Evolutionary conservation across 2,797 vertebrate species (phyloP), one percentile per base, ranked within the genome.

Genomic region (Perodicticus potto): DNA sequence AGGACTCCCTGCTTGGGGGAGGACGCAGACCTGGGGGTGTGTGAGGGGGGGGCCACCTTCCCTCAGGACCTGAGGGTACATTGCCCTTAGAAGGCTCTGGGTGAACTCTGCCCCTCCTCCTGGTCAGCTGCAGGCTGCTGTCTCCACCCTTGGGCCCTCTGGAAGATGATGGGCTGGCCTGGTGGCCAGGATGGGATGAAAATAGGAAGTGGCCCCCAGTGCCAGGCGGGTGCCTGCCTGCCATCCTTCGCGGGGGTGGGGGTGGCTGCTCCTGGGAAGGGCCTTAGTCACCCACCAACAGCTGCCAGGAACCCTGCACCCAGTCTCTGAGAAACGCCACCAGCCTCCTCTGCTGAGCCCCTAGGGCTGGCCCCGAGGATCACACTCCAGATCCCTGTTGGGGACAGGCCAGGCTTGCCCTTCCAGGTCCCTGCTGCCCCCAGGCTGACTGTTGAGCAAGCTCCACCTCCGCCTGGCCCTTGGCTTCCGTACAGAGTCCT

Each of bases 171-270:
- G 23, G 82, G n/a, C 27, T 0, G 0, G 85, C 34, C 53, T 23
- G 4, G 73, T 0, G 59, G 85, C 37, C 59, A 59, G 74, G 70
- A 76, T n/a, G 17, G 82, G 82, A 40, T 83, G 90, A 96, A 96
- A 98, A 97, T 95, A 98, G 98, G 98, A 98, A 98, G 98, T 96
- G 78, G 72, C 29, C 76, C 37, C 34, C 57, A 2, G 11, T 82
- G 94, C 97, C 97, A 96, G 97, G 86, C 89, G 72, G 72, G 65
- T 92, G 91, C 81, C 91, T 82, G 96, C 98, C 97, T 97, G 98
- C 98, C 97, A 2, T 98, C 98, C 98, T 98, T 98, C 93, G 86
- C 3, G 53, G n/a, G 27, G 70, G 57, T 34, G 93, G 78, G 78
- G 97, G 78, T 0, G 53, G 95, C 80, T 40, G 29, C 70, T 89